Evolutionary conservation across 2,888 invertebrate species (phyloP), one percentile per base, ranked within the genome.

Genomic region (Atrina japonica): DNA sequence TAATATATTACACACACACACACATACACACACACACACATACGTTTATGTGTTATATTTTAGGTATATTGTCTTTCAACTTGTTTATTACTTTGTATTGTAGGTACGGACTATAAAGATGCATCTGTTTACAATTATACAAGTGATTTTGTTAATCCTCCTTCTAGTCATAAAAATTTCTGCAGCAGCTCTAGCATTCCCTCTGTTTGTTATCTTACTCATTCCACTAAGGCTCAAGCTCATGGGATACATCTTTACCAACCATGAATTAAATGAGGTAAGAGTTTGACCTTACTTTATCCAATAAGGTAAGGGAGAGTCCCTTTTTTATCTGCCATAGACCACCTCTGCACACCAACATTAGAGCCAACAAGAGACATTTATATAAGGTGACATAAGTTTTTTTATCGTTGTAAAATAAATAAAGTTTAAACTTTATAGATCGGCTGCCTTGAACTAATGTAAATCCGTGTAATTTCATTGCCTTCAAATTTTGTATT

Each of bases 101-200:
- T 92, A 95, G 95, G 95, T 98, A 47, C 95, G 95, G 75, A 96
- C 97, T 0, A 93, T 94, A 91, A 96, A 96, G 91, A 96, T 98
- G 97, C 96, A 98, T 92, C 88, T 96, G 77, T 97, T 94, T 92
- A 99, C 98, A 0, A 86, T 94, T 50, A 94, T 97, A 78, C 98
- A 98, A 92, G 91, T 96, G 66, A 88, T 94, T 2, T 95, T 96
- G 84, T 93, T 98, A 82, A 93, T 93, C 1, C 79, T 95, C 25
- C 92, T 98, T 65, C 97, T 97, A 95, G 92, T 93, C 11, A 95
- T 98, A 23, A 98, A 98, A 91, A 96, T 96, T 21, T 96, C 97
- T 2, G 93, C 93, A 61, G 94, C 96, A 75, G 97, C 98, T 0
- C 93, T 98, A 70, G 96, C 96, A 18, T 97, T 99, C 92, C 96